Evolutionary conservation across 30 jellyfish, hydroid and myxozoan species (phyloP).

Genomic region (Turritopsis dohrnii): DNA sequence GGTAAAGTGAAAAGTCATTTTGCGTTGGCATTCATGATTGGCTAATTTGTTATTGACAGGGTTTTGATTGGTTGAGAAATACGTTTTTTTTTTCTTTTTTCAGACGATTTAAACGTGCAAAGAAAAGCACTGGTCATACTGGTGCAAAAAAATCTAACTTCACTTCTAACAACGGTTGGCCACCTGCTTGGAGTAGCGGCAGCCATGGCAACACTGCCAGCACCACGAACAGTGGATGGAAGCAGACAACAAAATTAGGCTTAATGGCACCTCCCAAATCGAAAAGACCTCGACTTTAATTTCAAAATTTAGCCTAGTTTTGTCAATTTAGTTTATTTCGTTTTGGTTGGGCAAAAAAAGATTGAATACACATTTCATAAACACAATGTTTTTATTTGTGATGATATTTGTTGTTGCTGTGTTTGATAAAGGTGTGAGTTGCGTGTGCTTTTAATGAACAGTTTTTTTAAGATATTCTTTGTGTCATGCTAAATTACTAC

Average conservation of each 20-base stretch:
- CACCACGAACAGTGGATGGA: neutral
- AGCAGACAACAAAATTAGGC: constrained; percentile 26
- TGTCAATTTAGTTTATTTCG: neutral
- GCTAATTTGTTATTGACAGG: neutral
- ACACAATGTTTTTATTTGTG: too few relatives aligned
- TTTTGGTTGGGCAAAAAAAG: neutral
- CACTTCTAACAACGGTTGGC: constrained; percentile 28
- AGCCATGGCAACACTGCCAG: neutral
- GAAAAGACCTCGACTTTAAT: constrained; percentile 24
- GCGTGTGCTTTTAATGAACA: too few relatives aligned
- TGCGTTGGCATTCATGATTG: neutral
- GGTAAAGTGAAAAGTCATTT: neutral
- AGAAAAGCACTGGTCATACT: neutral
- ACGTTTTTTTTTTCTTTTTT: neutral
- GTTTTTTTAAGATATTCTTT: too few relatives aligned
- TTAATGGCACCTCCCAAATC: constrained; percentile 45
- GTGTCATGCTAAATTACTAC: too few relatives aligned
- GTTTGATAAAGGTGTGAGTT: too few relatives aligned
- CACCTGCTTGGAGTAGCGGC: constrained; percentile 31
- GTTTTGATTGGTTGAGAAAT: neutral
- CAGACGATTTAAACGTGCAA: neutral
- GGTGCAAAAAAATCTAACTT: neutral
- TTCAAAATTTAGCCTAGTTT: neutral
- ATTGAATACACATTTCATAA: too few relatives aligned
- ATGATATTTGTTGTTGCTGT: too few relatives aligned